Evolutionary conservation across 2,888 invertebrate genomes (phyloP), one percentile per base, ranked within the genome.

Genomic region (Diplolepis rosae): DNA sequence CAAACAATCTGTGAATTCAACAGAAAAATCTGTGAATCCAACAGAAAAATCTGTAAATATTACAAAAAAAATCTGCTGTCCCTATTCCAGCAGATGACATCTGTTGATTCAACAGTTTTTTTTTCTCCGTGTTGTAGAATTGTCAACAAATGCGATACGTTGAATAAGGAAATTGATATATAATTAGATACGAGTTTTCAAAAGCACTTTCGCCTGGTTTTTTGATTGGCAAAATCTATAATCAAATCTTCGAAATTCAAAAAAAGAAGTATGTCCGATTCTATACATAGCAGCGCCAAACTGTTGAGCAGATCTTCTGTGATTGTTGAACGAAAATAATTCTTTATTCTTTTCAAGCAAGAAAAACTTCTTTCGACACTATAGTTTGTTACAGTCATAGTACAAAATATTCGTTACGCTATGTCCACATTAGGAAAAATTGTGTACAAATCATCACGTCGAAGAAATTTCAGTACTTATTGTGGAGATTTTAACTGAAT

Each of bases 371-470:
- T 32, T 70, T 74, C 70, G 2, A 45, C 65, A 6, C 48, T 51
- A 45, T 61, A 74, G 35, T 71, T 74, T 13, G 48, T 66, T 9
- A 65, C 30, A 5, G 69, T 52, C 5, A 35, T 71, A 13, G 56
- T 66, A 5, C 66, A 45, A 24, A 66, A n/a, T 45, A 74, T 69
- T 11, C 71, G 50, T 1, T 56, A 68, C 11, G 67, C 69, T 15
- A 71, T 71, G 9, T 71, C 65, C 24, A 74, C 39, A 27, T 71
- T 69, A 5, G 74, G 74, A 66, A 54, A 74, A 11, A 32, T 32
- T 9, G 32, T 32, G 11, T 32, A 32, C 32, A 32, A 11, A 1
- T 32, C 32, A 32, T 4, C 11, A 1, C 1, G 11, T 1, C 35
- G 35, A 13, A 35, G 35, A 18, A 50, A 51, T 65, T n/a, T n/a